These are phyloP conservation scores for Passer domesticus DNA, from an alignment of 2,113 vertebrate species.

Conservation along the genomic window DNA sequence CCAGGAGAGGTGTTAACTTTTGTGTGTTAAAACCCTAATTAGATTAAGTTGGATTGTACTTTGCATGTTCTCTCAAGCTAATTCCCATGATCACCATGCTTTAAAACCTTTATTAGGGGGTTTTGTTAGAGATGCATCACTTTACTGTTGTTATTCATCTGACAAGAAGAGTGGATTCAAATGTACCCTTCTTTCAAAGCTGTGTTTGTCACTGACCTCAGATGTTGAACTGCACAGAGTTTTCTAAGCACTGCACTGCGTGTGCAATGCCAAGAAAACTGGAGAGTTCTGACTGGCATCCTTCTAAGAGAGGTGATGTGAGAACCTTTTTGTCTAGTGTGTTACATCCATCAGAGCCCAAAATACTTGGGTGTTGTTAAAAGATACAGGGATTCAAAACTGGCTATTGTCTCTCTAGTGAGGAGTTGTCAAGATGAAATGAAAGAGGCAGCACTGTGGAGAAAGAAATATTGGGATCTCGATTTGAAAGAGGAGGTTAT, in stretches of 20 bases:
- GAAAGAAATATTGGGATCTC: background rate
- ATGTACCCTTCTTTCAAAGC: slow-evolving; percentile 42
- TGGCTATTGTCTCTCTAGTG: background rate
- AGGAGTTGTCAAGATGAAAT: background rate
- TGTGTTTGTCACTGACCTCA: slow-evolving; percentile 23
- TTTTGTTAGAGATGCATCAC: slow-evolving; percentile 38
- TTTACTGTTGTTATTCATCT: slow-evolving; percentile 28
- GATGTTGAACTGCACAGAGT: background rate
- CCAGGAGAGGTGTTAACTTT: background rate
- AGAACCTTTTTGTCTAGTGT: background rate
- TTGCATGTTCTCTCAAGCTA: background rate
- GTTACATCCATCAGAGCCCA: background rate
- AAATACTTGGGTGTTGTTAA: slow-evolving; percentile 5
- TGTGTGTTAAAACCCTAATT: slow-evolving; percentile 1
- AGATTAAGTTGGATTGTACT: slow-evolving; percentile 17
- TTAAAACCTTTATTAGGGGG: slow-evolving; percentile 30
- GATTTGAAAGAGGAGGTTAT: background rate
- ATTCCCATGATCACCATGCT: slow-evolving; percentile 16
- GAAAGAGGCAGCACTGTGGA: background rate
- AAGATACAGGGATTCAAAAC: background rate
- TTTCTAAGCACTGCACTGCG: background rate
- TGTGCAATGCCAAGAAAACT: slow-evolving; percentile 2
- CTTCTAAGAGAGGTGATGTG: background rate
- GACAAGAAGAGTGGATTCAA: slow-evolving; percentile 30
- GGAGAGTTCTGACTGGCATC: background rate